Conservation (phyloP, 1,140 invertebrate species). For the Pentalonia nigronervosa region DNA sequence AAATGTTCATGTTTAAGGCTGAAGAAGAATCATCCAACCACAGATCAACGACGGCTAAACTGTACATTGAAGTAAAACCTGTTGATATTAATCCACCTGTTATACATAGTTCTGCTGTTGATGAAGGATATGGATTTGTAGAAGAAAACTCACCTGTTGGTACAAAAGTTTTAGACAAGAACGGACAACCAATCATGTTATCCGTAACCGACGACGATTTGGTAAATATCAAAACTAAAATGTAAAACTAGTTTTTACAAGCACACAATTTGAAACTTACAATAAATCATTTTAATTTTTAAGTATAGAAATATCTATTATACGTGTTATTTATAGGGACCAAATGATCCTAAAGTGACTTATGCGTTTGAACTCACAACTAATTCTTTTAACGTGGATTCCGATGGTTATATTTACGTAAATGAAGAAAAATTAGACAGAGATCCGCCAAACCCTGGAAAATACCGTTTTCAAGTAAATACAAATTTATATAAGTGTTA, state of each 20-base stretch:
- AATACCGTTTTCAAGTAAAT: conserved; percentile 79
- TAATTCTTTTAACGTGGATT: conserved; percentile 80
- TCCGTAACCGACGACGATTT: conserved; percentile 83
- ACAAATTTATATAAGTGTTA: background rate
- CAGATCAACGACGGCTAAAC: conserved; percentile 81
- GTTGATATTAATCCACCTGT: conserved; percentile 85
- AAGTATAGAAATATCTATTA: background rate
- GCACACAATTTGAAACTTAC: background rate
- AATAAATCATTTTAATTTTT: background rate
- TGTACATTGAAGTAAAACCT: conserved; percentile 81
- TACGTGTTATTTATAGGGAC: conserved; percentile 64
- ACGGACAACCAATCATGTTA: conserved; percentile 74
- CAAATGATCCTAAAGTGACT: conserved; percentile 74
- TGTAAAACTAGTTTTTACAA: background rate
- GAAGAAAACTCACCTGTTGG: conserved; percentile 86
- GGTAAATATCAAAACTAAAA: conserved; percentile 66
- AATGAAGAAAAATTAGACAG: conserved; percentile 84
- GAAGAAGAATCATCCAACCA: conserved; percentile 80
- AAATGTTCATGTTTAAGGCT: conserved; percentile 67
- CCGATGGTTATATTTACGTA: conserved; percentile 77
- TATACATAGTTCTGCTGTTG: conserved; percentile 74
- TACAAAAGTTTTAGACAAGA: conserved; percentile 77
- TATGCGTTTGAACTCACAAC: conserved; percentile 87
- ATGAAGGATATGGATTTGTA: conserved; percentile 72
- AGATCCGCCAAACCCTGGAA: conserved; percentile 84